These are phyloP conservation scores for Emydura subglobosa DNA, from an alignment of 2,113 vertebrate genomes.

Conservation along the genomic window DNA sequence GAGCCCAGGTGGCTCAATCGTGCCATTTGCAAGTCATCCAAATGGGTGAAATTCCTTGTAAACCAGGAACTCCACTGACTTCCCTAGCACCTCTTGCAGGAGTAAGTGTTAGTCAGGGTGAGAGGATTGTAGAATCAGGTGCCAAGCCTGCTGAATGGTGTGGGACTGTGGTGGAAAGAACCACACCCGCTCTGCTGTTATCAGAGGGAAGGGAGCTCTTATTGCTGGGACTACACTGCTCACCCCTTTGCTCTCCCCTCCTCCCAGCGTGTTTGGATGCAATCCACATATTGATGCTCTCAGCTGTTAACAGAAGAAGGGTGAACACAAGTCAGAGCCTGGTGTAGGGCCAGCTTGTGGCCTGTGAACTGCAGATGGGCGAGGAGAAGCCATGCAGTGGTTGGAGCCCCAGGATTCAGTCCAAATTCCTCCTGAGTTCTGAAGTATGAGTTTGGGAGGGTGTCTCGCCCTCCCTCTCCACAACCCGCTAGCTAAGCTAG, in stretches of 20 bases:
- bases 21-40: not conserved
- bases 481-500: not conserved
- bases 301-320: not conserved
- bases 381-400: not conserved
- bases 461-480: accelerated
- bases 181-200: not conserved
- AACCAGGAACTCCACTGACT: not conserved
- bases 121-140: not conserved
- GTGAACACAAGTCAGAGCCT: not conserved
- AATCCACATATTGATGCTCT: not conserved
- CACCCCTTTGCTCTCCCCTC: not conserved
- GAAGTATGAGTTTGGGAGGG: not conserved
- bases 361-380: not conserved
- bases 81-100: accelerated
- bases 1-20: not conserved
- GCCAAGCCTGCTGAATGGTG: not conserved
- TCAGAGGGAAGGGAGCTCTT: not conserved
- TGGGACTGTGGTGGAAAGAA: not conserved
- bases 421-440: not conserved
- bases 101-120: not conserved
- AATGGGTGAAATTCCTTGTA: not conserved
- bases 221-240: not conserved
- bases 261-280: not conserved
- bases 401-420: not conserved
- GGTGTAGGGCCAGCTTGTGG: not conserved